These are phyloP conservation scores for Musca vetustissima DNA, from an alignment of 1,140 invertebrate genomes.

Conservation along the genomic window DNA sequence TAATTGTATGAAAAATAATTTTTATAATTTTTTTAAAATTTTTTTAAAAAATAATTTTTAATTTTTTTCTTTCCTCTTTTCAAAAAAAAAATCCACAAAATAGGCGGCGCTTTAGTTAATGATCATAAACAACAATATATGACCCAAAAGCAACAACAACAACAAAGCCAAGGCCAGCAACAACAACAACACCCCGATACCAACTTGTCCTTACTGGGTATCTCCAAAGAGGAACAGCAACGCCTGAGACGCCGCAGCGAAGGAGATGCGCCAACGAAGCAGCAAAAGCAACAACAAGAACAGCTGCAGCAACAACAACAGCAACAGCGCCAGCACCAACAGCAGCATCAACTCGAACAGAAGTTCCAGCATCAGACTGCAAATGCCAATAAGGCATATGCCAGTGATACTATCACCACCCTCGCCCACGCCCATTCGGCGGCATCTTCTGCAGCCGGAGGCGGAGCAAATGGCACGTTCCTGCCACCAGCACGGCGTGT, in stretches of 20 bases:
- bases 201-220: conserved; percentile 28
- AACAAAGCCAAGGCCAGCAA: conserved; percentile 27
- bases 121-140: conserved; percentile 16
- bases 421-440: conserved; percentile 20
- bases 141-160: conserved; percentile 18
- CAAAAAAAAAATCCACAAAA: conserved; percentile 5
- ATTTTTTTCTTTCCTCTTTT: conserved; percentile 8
- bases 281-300: conserved; percentile 40
- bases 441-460: background rate
- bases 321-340: conserved; percentile 4
- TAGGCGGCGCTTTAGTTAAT: conserved; percentile 32
- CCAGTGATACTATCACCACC: conserved; percentile 19
- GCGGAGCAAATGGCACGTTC: background rate
- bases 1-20: conserved; percentile 3
- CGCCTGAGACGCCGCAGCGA: conserved; percentile 50
- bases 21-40: background rate
- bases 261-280: conserved; percentile 43
- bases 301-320: conserved; percentile 32
- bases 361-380: conserved; percentile 2
- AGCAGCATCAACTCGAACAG: background rate
- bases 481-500: conserved; percentile 36
- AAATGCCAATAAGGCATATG: conserved; percentile 17
- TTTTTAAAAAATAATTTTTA: background rate
- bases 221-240: conserved; percentile 41
- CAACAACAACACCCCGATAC: conserved; percentile 36